Conservation (phyloP, 2,888 invertebrate genomes). For the Crepidodera aurea region DNA sequence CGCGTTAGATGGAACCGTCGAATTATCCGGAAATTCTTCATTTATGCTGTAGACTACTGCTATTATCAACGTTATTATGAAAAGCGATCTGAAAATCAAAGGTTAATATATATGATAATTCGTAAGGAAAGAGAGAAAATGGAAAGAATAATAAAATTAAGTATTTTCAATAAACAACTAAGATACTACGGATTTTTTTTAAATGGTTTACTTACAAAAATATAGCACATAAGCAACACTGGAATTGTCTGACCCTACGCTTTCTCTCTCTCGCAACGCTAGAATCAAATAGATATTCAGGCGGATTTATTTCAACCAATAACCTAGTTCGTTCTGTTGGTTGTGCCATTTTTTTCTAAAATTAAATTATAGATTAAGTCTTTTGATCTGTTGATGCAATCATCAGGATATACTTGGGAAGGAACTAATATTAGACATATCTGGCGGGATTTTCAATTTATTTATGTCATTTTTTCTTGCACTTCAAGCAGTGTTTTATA, state of each 20-base stretch:
- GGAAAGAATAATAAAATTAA: no score
- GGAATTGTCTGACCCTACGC: conserved; percentile 67
- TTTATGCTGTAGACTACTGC: conserved; percentile 42
- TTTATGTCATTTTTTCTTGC: no score
- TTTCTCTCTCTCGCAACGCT: conserved; percentile 64
- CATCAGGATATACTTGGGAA: no score
- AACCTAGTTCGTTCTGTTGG: conserved; percentile 65
- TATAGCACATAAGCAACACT: conserved; percentile 74
- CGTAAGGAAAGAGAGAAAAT: no score
- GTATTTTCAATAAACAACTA: no score
- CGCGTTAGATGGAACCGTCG: conserved; percentile 26
- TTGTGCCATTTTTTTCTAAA: conserved; percentile 38
- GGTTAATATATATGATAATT: neutral
- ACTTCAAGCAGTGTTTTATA: no score
- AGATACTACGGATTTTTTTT: no score
- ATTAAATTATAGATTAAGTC: neutral
- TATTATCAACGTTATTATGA: conserved; percentile 44
- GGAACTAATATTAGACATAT: no score
- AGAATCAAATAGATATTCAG: conserved; percentile 65
- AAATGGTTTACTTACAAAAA: conserved; percentile 79
- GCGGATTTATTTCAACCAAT: conserved; percentile 57
- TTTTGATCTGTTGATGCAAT: no score
- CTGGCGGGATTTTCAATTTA: no score
- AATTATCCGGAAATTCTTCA: conserved; percentile 29
- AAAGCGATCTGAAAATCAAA: conserved; percentile 45